phyloP scores from a whole-genome alignment of 2,113 vertebrate genomes.

The Synodontis membranacea region DNA sequence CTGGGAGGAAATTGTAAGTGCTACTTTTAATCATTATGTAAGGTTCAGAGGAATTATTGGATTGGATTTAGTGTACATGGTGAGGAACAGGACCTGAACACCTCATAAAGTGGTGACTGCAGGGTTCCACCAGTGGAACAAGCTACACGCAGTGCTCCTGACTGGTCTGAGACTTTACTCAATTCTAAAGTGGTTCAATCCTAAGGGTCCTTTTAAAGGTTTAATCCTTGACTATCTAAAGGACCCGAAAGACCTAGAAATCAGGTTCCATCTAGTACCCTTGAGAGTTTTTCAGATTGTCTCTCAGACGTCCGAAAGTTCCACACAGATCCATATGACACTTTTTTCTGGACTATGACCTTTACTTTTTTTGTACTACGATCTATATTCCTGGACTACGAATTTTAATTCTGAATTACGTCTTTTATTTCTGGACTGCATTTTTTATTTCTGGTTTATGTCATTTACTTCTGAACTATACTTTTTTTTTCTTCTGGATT shows the following conservation, averaged over 20 bases:
- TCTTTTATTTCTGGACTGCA: not conserved
- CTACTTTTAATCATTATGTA: constrained; percentile 44
- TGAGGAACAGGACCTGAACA: constrained; percentile 21
- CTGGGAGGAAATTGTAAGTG: constrained; percentile 32
- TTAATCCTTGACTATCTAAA: not conserved
- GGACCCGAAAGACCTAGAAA: not conserved
- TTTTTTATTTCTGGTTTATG: not conserved
- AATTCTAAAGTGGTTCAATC: not conserved
- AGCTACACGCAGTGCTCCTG: not conserved
- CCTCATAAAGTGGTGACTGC: constrained; percentile 5
- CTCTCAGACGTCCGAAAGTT: not conserved
- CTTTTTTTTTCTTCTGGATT: not conserved
- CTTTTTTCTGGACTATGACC: not conserved
- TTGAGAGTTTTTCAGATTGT: not conserved
- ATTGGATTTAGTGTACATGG: constrained; percentile 13
- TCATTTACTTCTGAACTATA: no score
- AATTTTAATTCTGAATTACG: not conserved
- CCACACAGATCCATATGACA: not conserved
- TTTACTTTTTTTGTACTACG: not conserved
- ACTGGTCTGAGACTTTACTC: not conserved
- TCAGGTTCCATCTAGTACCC: not conserved
- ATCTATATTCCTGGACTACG: not conserved
- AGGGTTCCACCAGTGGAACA: not conserved
- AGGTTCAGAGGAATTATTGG: not conserved
- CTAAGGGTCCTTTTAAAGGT: not conserved